Conservation (phyloP, 2,888 invertebrate genomes). For the Gryllus longicercus region DNA sequence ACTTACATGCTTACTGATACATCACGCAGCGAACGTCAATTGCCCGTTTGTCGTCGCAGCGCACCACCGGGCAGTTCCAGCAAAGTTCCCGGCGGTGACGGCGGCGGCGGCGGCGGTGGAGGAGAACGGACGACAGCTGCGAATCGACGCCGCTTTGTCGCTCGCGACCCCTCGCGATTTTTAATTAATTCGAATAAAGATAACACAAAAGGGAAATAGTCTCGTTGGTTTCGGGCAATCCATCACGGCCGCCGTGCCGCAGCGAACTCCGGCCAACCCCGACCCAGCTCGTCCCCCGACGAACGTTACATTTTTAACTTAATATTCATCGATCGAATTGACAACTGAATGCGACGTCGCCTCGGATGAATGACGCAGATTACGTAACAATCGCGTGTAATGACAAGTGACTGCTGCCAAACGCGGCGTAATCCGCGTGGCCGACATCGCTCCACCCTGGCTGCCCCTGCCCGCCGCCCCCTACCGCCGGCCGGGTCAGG, state of each 20-base stretch:
- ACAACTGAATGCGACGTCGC: slow-evolving; percentile 17
- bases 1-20: too few relatives aligned
- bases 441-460: not conserved
- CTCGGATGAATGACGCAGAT: slow-evolving; percentile 17
- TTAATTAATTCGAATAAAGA: slow-evolving; percentile 17
- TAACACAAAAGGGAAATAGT: slow-evolving; percentile 17
- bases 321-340: slow-evolving; percentile 17
- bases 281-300: not conserved
- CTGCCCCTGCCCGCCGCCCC: not conserved
- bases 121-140: not conserved
- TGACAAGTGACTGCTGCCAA: slow-evolving; percentile 8
- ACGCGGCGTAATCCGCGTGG: not conserved
- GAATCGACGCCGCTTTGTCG: not conserved
- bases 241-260: not conserved
- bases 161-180: not conserved
- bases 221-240: not conserved
- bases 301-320: slow-evolving; percentile 17
- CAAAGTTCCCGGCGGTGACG: not conserved
- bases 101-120: not conserved
- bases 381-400: slow-evolving; percentile 17
- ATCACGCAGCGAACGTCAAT: too few relatives aligned
- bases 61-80: too few relatives aligned
- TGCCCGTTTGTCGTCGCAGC: too few relatives aligned
- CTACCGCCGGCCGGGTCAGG: not conserved
- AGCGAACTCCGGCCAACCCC: not conserved